phyloP scores from a whole-genome alignment of 2,888 invertebrate genomes.

The Leptinotarsa juncta region DNA sequence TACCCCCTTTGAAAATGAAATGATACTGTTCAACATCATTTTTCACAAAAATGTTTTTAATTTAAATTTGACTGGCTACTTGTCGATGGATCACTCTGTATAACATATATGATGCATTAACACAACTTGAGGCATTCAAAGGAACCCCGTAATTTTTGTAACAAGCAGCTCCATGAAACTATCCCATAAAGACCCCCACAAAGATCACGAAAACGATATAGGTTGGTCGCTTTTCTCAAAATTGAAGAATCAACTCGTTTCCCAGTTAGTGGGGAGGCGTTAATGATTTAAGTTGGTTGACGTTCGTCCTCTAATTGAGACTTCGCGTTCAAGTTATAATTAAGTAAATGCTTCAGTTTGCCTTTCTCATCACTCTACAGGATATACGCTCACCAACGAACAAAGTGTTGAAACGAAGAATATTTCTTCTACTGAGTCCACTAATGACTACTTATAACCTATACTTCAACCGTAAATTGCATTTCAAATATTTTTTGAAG shows the following conservation, averaged over 20 bases:
- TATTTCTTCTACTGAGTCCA: not conserved
- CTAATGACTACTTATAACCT: not conserved
- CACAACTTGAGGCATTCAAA: too few species aligned
- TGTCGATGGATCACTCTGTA: too few species aligned
- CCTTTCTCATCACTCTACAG: slow-evolving; percentile 48
- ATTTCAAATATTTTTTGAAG: too few species aligned
- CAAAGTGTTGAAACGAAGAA: slow-evolving; percentile 15
- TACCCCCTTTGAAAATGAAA: too few species aligned
- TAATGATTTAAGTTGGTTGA: slow-evolving; percentile 59
- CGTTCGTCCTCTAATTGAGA: slow-evolving; percentile 57
- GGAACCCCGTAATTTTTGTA: too few species aligned
- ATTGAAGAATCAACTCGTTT: slow-evolving; percentile 33
- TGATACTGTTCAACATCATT: too few species aligned
- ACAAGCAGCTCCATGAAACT: too few species aligned
- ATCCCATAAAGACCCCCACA: not conserved
- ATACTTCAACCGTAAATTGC: too few species aligned
- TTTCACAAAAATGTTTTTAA: too few species aligned
- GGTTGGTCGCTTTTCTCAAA: not conserved
- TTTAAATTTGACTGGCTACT: too few species aligned
- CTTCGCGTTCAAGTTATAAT: slow-evolving; percentile 56
- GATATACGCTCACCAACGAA: slow-evolving; percentile 6
- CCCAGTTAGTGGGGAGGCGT: slow-evolving; percentile 56
- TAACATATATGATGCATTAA: too few species aligned
- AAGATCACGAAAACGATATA: not conserved
- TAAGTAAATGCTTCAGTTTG: slow-evolving; percentile 57